These are phyloP conservation scores for Lampris megalopsis DNA, from an alignment of 2,113 vertebrate genomes.

Conservation along the genomic window DNA sequence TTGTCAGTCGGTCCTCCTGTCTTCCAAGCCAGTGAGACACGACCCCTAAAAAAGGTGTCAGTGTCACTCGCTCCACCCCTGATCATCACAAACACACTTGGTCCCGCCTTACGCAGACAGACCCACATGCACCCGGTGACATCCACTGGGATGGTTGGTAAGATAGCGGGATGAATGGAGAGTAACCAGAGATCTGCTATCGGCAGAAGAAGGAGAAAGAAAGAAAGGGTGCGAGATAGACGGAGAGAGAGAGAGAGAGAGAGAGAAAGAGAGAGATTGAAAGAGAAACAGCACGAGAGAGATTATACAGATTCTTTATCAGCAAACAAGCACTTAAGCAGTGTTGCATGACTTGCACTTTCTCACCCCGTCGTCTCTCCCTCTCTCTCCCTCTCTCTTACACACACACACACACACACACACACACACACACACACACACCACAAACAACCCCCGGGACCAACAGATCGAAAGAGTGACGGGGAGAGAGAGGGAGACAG, in stretches of 20 bases:
- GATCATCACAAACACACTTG: constrained; percentile 48
- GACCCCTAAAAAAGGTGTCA: constrained; percentile 68
- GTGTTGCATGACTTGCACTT: constrained; percentile 81
- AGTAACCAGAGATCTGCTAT: constrained; percentile 48
- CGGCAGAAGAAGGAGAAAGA: constrained; percentile 54
- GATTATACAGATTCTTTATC: constrained; percentile 24
- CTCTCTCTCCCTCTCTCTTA: too few relatives aligned
- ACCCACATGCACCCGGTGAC: constrained; percentile 42
- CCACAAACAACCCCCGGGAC: too few relatives aligned
- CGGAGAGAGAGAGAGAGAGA: constrained; percentile 44
- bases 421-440: too few relatives aligned
- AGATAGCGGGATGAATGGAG: constrained; percentile 27
- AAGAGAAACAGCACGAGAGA: neutral
- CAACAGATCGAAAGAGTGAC: too few relatives aligned
- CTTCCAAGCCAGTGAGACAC: too few relatives aligned
- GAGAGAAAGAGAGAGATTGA: neutral
- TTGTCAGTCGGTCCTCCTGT: constrained; percentile 26
- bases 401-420: too few relatives aligned
- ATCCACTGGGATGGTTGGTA: constrained; percentile 20
- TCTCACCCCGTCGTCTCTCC: too few relatives aligned
- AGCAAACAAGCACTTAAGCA: constrained; percentile 66
- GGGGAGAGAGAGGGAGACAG: too few relatives aligned
- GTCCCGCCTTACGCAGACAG: neutral
- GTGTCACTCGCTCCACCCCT: constrained; percentile 36
- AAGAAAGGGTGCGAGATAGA: constrained; percentile 41